Evolutionary conservation across 2,113 vertebrate genomes (phyloP).

Genomic region (Xiphorhynchus elegans): DNA sequence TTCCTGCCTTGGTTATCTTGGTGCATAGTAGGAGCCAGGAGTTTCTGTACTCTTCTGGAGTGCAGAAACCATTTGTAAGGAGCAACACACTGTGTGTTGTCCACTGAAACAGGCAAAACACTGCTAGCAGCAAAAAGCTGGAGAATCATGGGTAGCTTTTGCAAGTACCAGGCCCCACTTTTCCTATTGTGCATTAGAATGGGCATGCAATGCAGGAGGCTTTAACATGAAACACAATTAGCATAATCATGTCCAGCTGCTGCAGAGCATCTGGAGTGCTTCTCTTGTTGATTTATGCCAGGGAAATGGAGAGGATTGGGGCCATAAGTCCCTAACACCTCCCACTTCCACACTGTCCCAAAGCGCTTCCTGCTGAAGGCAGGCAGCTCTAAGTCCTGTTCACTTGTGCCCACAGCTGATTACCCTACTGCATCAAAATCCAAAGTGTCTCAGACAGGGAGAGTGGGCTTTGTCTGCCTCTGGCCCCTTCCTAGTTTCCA

Average conservation of each 20-base stretch:
- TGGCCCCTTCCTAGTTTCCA: neutral
- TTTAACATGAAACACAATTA: neutral
- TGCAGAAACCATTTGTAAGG: neutral
- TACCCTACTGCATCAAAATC: neutral
- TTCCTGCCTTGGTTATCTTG: neutral
- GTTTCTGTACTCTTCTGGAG: neutral
- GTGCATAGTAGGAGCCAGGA: neutral
- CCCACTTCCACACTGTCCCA: neutral
- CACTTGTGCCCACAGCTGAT: neutral
- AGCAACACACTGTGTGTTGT: rapidly evolving
- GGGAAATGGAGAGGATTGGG: neutral
- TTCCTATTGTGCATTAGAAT: neutral
- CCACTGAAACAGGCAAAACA: neutral
- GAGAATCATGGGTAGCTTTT: neutral
- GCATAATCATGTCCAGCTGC: neutral
- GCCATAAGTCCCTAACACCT: neutral
- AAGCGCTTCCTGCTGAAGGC: neutral
- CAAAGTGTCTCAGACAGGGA: neutral
- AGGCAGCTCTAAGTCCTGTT: neutral
- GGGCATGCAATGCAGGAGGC: neutral
- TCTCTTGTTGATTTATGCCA: neutral
- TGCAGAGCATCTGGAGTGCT: neutral
- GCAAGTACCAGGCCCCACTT: neutral
- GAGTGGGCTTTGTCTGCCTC: neutral
- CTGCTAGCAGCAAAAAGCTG: neutral